These are phyloP conservation scores for Manis pentadactyla DNA, from an alignment of 2,797 vertebrate species.

Conservation along the genomic window DNA sequence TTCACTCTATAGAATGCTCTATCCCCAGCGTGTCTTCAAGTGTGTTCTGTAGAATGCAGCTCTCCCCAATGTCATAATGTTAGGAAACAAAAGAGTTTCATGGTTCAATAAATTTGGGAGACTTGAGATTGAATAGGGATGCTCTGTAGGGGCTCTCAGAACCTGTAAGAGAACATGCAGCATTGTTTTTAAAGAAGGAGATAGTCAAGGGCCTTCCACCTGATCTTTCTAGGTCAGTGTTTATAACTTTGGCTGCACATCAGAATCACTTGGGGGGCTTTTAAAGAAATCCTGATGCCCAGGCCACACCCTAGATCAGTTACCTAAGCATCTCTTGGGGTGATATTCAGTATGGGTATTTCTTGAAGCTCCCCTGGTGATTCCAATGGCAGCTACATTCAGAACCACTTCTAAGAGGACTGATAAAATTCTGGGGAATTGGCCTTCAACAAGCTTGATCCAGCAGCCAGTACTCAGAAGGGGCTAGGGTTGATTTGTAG, in stretches of 20 bases:
- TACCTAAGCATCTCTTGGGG: neutral
- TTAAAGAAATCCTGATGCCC: neutral
- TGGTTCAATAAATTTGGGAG: neutral
- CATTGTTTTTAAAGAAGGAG: neutral
- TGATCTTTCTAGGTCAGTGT: neutral
- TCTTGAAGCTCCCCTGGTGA: neutral
- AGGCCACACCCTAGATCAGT: neutral
- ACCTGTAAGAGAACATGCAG: neutral
- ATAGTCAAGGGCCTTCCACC: neutral
- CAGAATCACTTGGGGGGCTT: neutral
- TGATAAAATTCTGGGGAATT: neutral
- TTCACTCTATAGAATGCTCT: neutral
- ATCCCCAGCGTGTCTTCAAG: neutral
- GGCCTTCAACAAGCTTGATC: neutral
- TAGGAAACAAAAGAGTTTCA: neutral
- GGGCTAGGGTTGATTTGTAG: neutral
- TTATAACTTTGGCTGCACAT: neutral
- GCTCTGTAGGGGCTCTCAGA: neutral
- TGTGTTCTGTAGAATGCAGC: neutral
- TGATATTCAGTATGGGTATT: neutral
- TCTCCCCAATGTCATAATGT: neutral
- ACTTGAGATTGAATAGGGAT: neutral
- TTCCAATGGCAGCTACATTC: neutral
- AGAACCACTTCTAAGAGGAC: neutral
- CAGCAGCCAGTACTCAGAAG: neutral